Conservation (phyloP, 2,797 vertebrate species). For the Chiroxiphia lanceolata region DNA sequence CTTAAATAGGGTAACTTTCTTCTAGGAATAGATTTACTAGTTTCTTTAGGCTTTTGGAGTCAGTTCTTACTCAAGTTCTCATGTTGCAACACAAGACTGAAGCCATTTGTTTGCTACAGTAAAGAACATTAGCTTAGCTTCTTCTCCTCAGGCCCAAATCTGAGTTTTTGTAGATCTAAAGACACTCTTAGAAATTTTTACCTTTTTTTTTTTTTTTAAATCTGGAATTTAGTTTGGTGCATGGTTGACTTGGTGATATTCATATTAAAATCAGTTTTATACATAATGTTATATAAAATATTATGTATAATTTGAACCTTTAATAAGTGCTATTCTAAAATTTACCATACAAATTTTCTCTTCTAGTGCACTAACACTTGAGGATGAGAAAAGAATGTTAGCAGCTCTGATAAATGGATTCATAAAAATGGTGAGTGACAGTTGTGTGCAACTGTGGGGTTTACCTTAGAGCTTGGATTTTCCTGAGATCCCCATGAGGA, state of each 20-base stretch:
- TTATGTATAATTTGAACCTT: neutral
- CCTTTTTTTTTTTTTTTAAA: fast-evolving
- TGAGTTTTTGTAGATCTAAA: neutral
- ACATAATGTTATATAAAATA: neutral
- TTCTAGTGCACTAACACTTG: constrained; percentile 90
- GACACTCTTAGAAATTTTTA: neutral
- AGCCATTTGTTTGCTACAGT: neutral
- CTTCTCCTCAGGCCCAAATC: neutral
- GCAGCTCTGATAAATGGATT: constrained; percentile 92
- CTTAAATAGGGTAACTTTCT: neutral
- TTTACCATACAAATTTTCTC: constrained; percentile 25
- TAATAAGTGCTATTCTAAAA: neutral
- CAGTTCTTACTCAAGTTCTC: neutral
- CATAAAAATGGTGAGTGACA: constrained; percentile 90
- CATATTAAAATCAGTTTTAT: neutral
- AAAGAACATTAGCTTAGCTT: neutral
- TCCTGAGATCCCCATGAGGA: neutral
- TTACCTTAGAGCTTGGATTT: neutral
- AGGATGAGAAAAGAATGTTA: constrained; percentile 92
- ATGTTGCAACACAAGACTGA: neutral
- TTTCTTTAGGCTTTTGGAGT: neutral
- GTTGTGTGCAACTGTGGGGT: neutral
- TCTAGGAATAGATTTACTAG: neutral
- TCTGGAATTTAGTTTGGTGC: neutral
- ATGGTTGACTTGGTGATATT: neutral